Evolutionary conservation across 2,797 vertebrate species (phyloP).

Genomic region (Paratrypauchen microcephalus): DNA sequence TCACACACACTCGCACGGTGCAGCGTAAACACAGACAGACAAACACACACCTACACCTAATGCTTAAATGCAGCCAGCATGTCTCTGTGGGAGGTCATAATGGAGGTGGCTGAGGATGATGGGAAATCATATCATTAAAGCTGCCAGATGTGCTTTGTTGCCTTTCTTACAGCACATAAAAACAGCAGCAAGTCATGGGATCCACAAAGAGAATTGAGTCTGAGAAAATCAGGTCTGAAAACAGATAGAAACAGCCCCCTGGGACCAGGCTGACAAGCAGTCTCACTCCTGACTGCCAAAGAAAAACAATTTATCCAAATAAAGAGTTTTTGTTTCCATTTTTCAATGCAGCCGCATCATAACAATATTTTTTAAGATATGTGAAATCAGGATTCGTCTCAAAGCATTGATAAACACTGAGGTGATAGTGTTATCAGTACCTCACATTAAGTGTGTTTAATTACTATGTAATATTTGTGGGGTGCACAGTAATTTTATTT

Average conservation of each 20-base stretch:
- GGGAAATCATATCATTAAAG: constrained; percentile 78
- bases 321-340: constrained; percentile 59
- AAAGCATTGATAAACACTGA: constrained; percentile 47
- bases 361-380: constrained; percentile 46
- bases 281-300: constrained; percentile 70
- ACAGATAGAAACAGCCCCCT: constrained; percentile 71
- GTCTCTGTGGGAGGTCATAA: constrained; percentile 76
- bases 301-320: constrained; percentile 68
- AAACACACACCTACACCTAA: constrained; percentile 68
- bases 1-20: constrained; percentile 55
- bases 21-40: constrained; percentile 60
- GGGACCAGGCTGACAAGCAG: constrained; percentile 68
- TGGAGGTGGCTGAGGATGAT: constrained; percentile 76
- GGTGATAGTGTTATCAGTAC: constrained; percentile 53
- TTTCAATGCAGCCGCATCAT: constrained; percentile 52
- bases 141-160: constrained; percentile 77
- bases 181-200: constrained; percentile 73
- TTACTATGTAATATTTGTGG: constrained; percentile 72
- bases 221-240: constrained; percentile 71
- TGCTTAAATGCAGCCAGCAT: constrained; percentile 72
- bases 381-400: constrained; percentile 43
- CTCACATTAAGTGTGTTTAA: constrained; percentile 61
- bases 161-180: constrained; percentile 70
- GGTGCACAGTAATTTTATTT: constrained; percentile 71
- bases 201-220: constrained; percentile 60